Conservation (phyloP, 2,113 vertebrate genomes). For the Elachura formosa region DNA sequence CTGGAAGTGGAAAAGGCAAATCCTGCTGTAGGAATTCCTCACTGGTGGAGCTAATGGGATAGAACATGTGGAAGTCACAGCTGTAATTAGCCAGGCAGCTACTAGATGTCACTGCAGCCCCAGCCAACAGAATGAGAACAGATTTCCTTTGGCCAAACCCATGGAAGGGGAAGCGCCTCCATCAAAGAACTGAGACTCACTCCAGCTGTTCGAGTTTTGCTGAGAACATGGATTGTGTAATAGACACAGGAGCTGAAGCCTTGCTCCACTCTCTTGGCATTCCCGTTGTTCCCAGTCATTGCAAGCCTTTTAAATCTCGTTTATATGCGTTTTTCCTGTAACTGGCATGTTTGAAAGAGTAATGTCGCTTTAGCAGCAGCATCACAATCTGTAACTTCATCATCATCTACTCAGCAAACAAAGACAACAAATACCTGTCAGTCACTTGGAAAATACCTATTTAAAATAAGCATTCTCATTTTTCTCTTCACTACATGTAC, state of each 20-base stretch:
- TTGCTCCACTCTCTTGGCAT: neutral
- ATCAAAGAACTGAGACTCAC: neutral
- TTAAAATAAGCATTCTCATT: neutral
- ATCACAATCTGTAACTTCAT: neutral
- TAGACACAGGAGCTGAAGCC: neutral
- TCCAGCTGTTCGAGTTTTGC: neutral
- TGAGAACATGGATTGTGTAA: neutral
- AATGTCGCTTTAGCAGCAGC: neutral
- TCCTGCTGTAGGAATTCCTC: neutral
- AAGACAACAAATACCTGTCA: neutral
- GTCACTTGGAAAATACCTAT: neutral
- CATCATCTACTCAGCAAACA: fast-evolving
- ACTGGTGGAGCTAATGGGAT: neutral
- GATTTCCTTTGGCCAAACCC: neutral
- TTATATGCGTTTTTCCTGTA: neutral
- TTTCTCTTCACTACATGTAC: neutral
- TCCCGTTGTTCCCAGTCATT: neutral
- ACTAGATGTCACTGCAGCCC: slow-evolving; percentile 55
- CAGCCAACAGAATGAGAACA: neutral
- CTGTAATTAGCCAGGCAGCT: neutral
- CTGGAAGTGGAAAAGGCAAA: neutral
- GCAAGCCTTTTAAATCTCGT: neutral
- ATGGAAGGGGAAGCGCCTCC: fast-evolving
- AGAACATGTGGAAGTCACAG: neutral
- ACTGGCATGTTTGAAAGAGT: neutral